These are phyloP conservation scores for Mormyrus hasselquistii DNA, from an alignment of 2,797 vertebrate genomes.

Conservation along the genomic window DNA sequence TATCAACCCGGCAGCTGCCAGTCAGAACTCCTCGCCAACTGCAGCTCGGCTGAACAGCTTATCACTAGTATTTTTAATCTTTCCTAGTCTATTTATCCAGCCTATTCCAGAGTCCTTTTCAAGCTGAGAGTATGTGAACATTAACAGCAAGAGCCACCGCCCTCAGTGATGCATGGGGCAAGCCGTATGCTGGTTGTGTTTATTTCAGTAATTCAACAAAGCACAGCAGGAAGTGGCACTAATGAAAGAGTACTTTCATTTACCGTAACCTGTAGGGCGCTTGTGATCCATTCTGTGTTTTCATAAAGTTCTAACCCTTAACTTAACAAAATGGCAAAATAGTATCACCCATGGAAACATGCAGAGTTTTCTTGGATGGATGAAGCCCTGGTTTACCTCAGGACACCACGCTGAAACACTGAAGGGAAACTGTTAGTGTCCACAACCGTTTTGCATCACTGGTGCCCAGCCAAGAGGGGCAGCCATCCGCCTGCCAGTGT, in stretches of 20 bases:
- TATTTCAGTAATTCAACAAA: neutral
- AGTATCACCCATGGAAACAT: neutral
- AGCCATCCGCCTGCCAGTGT: neutral
- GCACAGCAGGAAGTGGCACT: neutral
- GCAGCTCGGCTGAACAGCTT: slow-evolving; percentile 35
- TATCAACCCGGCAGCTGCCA: slow-evolving; percentile 33
- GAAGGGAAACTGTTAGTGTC: slow-evolving; percentile 6
- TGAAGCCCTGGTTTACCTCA: neutral
- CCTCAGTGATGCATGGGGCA: neutral
- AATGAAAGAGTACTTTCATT: neutral
- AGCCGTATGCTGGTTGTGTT: neutral
- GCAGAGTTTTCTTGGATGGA: neutral
- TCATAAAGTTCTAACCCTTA: neutral
- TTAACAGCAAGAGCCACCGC: neutral
- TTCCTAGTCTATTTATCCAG: neutral
- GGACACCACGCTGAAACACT: neutral
- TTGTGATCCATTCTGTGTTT: neutral
- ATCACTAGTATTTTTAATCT: slow-evolving; percentile 29
- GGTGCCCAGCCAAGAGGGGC: neutral
- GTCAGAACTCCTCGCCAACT: slow-evolving; percentile 31
- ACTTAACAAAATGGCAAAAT: neutral
- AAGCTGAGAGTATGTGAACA: slow-evolving; percentile 43
- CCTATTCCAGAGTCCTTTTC: slow-evolving; percentile 29
- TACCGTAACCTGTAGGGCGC: neutral
- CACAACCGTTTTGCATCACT: neutral